These are phyloP conservation scores for Rhopilema esculentum DNA, from an alignment of 30 jellyfish, hydroid and myxozoan species.

Conservation along the genomic window DNA sequence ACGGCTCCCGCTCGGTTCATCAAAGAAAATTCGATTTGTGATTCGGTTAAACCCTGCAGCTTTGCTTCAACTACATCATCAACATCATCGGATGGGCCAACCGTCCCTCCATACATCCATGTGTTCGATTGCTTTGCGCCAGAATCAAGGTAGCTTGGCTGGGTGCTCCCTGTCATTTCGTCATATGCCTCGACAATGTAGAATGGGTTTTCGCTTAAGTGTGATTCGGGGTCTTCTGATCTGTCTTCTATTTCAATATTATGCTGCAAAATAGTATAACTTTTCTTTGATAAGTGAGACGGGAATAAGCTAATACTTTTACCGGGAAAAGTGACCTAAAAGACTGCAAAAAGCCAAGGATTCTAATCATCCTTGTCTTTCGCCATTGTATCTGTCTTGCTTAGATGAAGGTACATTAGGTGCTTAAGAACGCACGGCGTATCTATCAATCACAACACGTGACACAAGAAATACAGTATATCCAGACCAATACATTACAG, in stretches of 20 bases:
- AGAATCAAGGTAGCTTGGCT: slow-evolving; percentile 8
- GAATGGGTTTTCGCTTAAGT: slow-evolving; percentile 27
- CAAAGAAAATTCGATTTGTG: slow-evolving; percentile 7
- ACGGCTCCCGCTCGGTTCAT: neutral
- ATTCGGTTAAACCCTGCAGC: neutral
- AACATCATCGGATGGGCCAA: slow-evolving; percentile 32
- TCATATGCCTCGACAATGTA: slow-evolving; percentile 66
- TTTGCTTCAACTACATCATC: slow-evolving; percentile 40
- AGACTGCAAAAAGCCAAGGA: too few relatives aligned
- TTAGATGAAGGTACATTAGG: too few relatives aligned
- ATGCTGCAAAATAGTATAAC: slow-evolving; percentile 41
- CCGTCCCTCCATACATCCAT: slow-evolving; percentile 67
- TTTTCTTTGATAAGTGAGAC: too few relatives aligned
- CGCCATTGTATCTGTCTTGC: too few relatives aligned
- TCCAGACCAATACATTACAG: too few relatives aligned
- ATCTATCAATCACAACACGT: too few relatives aligned
- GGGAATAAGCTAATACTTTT: neutral
- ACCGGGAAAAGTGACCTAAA: neutral
- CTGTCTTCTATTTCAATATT: slow-evolving; percentile 25
- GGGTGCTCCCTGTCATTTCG: slow-evolving; percentile 11
- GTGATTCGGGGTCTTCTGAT: neutral
- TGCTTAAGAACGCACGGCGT: too few relatives aligned
- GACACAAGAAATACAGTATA: too few relatives aligned
- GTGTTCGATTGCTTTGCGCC: slow-evolving; percentile 28
- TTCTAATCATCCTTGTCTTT: neutral